phyloP scores from a whole-genome alignment of 2,797 vertebrate species.

The Synanceia verrucosa region DNA sequence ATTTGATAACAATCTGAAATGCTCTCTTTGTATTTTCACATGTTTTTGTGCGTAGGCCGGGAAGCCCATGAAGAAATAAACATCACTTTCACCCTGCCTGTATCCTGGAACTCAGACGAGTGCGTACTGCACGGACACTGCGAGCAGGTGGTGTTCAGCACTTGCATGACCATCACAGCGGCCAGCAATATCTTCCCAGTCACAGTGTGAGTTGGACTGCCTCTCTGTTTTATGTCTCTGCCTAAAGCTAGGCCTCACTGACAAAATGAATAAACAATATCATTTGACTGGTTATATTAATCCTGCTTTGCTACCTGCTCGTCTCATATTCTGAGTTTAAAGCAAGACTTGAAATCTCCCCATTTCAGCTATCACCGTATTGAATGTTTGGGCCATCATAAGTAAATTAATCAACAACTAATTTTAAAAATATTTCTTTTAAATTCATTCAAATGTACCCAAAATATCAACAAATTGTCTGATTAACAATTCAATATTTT shows the following conservation, averaged over 20 bases:
- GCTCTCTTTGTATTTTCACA: neutral
- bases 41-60: conserved; percentile 82
- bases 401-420: too few relatives aligned
- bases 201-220: conserved; percentile 90
- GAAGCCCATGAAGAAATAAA: conserved; percentile 98
- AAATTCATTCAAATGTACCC: too few relatives aligned
- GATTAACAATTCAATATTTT: too few relatives aligned
- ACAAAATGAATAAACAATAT: neutral
- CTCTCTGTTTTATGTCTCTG: conserved; percentile 20
- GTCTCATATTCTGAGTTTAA: too few relatives aligned
- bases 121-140: conserved; percentile 95
- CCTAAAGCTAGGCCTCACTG: neutral
- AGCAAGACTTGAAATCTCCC: too few relatives aligned
- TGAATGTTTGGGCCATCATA: too few relatives aligned
- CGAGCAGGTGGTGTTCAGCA: conserved; percentile 96
- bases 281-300: too few relatives aligned
- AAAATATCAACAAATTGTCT: too few relatives aligned
- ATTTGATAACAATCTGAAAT: neutral
- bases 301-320: too few relatives aligned
- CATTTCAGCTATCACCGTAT: too few relatives aligned
- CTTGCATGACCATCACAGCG: conserved; percentile 96
- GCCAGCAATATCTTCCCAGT: conserved; percentile 91
- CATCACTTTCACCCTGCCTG: conserved; percentile 95
- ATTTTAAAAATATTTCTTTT: too few relatives aligned
- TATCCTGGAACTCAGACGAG: conserved; percentile 96